phyloP scores from a whole-genome alignment of 23 tunicate species.

The Pegea sp. region DNA sequence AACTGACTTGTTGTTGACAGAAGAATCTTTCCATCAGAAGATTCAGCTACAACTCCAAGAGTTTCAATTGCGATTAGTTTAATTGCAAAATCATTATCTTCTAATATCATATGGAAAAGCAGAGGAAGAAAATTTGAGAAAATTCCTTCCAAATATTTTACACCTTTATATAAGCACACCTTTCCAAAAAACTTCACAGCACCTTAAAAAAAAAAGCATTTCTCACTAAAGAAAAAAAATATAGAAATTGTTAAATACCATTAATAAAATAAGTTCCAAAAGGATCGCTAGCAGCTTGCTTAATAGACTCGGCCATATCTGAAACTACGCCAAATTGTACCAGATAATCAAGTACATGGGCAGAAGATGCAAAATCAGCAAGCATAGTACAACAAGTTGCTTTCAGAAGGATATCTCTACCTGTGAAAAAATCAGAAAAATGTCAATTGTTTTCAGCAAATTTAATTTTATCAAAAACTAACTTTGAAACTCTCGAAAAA shows the following conservation, averaged over 20 bases:
- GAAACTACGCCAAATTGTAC: conserved; percentile 39
- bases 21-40: conserved; percentile 39
- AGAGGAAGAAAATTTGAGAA: no score
- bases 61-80: conserved; percentile 73
- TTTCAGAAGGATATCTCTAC: conserved; percentile 30
- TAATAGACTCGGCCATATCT: conserved; percentile 25
- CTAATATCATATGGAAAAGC: no score
- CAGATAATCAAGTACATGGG: conserved; percentile 43
- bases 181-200: conserved; percentile 59
- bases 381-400: conserved; percentile 61
- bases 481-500: conserved; percentile 32
- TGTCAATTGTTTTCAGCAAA: neutral
- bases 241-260: conserved; percentile 6
- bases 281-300: conserved; percentile 31
- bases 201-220: conserved; percentile 4
- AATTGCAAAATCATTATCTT: no score
- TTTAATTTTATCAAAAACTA: neutral
- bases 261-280: conserved; percentile 40
- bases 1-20: no score
- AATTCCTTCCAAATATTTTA: no score
- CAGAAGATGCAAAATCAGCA: conserved; percentile 51
- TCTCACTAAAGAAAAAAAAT: neutral
- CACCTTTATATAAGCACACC: conserved; percentile 38
- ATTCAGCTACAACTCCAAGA: conserved; percentile 24
- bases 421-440: conserved; percentile 6